Conservation (phyloP, 2,888 invertebrate genomes). For the Morinoia aosen region DNA sequence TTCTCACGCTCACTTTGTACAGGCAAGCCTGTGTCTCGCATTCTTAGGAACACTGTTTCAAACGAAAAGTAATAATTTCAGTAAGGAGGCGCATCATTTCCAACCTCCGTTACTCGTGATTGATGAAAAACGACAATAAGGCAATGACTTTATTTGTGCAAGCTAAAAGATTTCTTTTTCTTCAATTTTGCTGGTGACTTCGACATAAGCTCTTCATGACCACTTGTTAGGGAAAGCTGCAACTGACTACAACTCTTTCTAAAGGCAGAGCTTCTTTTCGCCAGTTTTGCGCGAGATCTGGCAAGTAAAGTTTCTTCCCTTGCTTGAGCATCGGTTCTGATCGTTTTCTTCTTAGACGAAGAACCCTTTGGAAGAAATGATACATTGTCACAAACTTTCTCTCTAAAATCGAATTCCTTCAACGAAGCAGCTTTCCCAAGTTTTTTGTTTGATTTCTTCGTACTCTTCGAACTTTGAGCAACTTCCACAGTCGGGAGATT, state of each 20-base stretch:
- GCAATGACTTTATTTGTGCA: not conserved
- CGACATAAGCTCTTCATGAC: not conserved
- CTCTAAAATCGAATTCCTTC: not conserved
- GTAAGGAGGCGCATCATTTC: too few species aligned
- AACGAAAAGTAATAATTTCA: too few species aligned
- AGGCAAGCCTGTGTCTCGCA: too few species aligned
- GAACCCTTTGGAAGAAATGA: not conserved
- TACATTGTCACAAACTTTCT: not conserved
- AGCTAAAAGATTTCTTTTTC: not conserved
- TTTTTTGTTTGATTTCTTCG: not conserved
- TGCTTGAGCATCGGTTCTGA: not conserved
- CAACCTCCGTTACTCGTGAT: too few species aligned
- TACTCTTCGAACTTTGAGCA: not conserved
- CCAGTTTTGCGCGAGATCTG: not conserved
- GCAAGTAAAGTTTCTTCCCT: not conserved
- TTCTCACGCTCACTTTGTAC: too few species aligned
- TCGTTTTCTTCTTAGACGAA: not conserved
- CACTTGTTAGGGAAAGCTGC: not conserved
- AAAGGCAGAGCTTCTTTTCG: not conserved
- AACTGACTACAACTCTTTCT: not conserved
- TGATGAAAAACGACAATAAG: not conserved
- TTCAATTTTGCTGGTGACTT: not conserved
- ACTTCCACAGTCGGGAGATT: not conserved
- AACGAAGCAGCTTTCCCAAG: not conserved
- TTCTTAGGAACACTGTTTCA: too few species aligned